Evolutionary conservation across 2,888 invertebrate genomes (phyloP).

Genomic region (Xanthia togata): DNA sequence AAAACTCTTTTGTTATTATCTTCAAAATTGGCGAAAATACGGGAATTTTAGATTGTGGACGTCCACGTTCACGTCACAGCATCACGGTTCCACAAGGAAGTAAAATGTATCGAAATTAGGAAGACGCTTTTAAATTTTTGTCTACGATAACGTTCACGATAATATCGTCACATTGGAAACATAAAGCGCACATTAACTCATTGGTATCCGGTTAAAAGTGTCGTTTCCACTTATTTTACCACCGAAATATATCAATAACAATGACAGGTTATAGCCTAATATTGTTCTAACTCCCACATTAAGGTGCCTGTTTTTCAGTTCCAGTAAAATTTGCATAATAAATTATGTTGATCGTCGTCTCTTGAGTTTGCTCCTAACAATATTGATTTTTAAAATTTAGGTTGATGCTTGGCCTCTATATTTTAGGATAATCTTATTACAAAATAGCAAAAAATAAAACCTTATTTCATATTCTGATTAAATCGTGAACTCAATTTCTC

Average conservation of each 20-base stretch:
- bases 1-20: conserved; percentile 5
- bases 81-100: background rate
- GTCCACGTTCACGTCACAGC: background rate
- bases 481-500: conserved; percentile 65
- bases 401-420: conserved; percentile 45
- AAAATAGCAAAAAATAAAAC: conserved; percentile 55
- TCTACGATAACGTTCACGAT: background rate
- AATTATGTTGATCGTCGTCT: conserved; percentile 68
- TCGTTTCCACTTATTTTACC: background rate
- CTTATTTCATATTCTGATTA: conserved; percentile 63
- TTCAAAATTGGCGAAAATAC: conserved; percentile 7
- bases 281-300: conserved; percentile 8
- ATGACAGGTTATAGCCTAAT: conserved; percentile 21
- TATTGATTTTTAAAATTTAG: conserved; percentile 67
- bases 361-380: conserved; percentile 57
- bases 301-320: conserved; percentile 64
- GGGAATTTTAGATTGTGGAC: background rate
- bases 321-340: conserved; percentile 70
- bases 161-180: background rate
- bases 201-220: background rate
- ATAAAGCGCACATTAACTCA: background rate
- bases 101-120: background rate
- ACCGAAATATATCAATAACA: conserved; percentile 20
- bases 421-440: conserved; percentile 61
- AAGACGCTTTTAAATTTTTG: background rate